Percentiles rank a stretch among this genome's conserved stretches.
Conservation (phyloP, 2,797 vertebrate species). For the Decapterus maruadsi region DNA sequence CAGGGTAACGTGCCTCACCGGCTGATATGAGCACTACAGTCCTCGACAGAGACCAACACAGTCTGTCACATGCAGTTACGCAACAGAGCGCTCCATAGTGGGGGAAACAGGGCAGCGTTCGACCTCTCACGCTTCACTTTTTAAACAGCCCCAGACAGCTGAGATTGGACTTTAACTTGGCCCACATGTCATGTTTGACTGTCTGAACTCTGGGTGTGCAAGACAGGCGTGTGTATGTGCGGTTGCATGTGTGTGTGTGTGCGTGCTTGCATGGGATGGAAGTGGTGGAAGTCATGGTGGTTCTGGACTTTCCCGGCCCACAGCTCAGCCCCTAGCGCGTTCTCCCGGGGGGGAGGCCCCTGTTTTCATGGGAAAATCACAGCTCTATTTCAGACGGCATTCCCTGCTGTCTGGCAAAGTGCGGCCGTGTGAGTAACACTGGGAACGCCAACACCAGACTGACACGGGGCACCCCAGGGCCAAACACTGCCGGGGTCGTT, state of each 20-base stretch:
- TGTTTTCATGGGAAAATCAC: slow-evolving; percentile 86
- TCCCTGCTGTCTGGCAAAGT: slow-evolving; percentile 65
- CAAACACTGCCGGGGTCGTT: slow-evolving; percentile 51
- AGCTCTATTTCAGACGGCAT: slow-evolving; percentile 76
- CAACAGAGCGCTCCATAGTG: slow-evolving; percentile 56
- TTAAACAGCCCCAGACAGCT: slow-evolving; percentile 63
- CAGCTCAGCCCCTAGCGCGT: slow-evolving; percentile 58
- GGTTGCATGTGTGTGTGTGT: background rate
- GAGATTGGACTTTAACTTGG: slow-evolving; percentile 65
- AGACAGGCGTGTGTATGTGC: slow-evolving; percentile 28
- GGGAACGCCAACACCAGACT: slow-evolving; percentile 54
- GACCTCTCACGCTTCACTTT: slow-evolving; percentile 46
- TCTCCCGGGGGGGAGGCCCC: slow-evolving; percentile 78
- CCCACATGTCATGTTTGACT: slow-evolving; percentile 63
- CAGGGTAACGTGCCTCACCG: slow-evolving; percentile 27
- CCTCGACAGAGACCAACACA: slow-evolving; percentile 43
- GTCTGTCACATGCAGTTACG: slow-evolving; percentile 60
- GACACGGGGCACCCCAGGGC: slow-evolving; percentile 51
- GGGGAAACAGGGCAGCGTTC: slow-evolving; percentile 42
- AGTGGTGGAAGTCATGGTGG: slow-evolving; percentile 66
- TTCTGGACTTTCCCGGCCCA: slow-evolving; percentile 74
- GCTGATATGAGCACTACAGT: slow-evolving; percentile 33
- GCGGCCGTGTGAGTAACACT: slow-evolving; percentile 55
- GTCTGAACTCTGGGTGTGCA: slow-evolving; percentile 46
- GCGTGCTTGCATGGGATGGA: slow-evolving; percentile 65